Conservation (phyloP, 1,140 invertebrate species). For the Chironomus tepperi region DNA sequence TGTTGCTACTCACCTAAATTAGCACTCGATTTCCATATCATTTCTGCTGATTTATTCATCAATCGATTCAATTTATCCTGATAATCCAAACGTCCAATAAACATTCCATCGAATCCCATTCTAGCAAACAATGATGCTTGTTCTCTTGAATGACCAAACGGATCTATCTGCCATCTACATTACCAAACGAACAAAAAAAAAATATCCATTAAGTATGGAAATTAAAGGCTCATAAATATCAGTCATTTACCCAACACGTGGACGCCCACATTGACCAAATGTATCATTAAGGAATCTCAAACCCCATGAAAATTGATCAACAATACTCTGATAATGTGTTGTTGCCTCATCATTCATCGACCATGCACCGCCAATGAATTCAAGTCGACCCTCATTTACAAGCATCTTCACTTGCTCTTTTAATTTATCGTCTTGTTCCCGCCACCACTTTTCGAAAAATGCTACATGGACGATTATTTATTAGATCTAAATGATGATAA, state of each 20-base stretch:
- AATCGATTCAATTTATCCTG: constrained; percentile 65
- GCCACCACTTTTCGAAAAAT: constrained; percentile 92
- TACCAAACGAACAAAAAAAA: neutral
- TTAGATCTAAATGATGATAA: neutral
- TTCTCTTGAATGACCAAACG: constrained; percentile 85
- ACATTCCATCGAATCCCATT: constrained; percentile 78
- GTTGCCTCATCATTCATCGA: constrained; percentile 92
- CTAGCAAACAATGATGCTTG: constrained; percentile 72
- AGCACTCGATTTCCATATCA: constrained; percentile 75
- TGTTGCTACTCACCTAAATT: constrained; percentile 48
- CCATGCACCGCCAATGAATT: constrained; percentile 83
- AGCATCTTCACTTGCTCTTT: constrained; percentile 49
- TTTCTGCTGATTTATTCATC: constrained; percentile 60
- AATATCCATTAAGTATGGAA: neutral
- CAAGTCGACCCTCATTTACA: constrained; percentile 66
- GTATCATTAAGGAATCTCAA: constrained; percentile 70
- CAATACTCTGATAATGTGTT: constrained; percentile 84
- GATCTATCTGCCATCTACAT: constrained; percentile 81
- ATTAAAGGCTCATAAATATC: neutral
- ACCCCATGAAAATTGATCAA: constrained; percentile 86
- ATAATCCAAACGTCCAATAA: constrained; percentile 83
- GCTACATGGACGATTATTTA: constrained; percentile 42
- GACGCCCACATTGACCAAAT: constrained; percentile 73
- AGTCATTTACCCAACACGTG: constrained; percentile 50
- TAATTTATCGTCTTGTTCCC: constrained; percentile 53